phyloP scores from a whole-genome alignment of 1,140 invertebrate species.

The Nebria ingens region DNA sequence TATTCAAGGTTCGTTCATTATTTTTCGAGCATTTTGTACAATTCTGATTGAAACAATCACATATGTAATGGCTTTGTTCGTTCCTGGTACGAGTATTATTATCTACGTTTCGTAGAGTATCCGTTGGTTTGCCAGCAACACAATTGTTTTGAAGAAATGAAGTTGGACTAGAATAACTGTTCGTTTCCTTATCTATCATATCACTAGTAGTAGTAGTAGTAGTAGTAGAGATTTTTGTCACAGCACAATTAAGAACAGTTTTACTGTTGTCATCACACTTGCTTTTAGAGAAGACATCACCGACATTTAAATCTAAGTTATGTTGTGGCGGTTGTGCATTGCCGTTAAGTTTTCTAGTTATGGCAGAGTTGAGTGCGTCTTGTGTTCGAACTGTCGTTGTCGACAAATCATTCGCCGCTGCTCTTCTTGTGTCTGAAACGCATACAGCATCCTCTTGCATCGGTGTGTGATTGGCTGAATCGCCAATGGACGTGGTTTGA shows the following conservation, averaged over 20 bases:
- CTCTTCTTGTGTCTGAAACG: background rate
- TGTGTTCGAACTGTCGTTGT: background rate
- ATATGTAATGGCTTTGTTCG: background rate
- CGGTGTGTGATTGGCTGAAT: background rate
- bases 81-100: background rate
- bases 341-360: background rate
- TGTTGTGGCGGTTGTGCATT: background rate
- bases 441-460: background rate
- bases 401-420: background rate
- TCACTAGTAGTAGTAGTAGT: background rate
- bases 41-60: constrained; percentile 25
- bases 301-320: background rate
- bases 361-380: background rate
- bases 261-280: background rate
- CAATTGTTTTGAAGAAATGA: background rate
- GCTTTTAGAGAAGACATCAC: background rate
- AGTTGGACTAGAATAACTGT: background rate
- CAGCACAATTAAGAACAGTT: background rate
- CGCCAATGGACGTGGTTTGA: background rate
- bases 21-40: constrained; percentile 25
- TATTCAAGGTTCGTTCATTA: constrained; percentile 26
- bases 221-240: background rate
- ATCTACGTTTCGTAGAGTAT: background rate
- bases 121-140: background rate
- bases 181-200: background rate